Percentiles rank a stretch among this genome's conserved stretches.
Conservation (phyloP, 2,113 vertebrate species). For the Desmodus rotundus region DNA sequence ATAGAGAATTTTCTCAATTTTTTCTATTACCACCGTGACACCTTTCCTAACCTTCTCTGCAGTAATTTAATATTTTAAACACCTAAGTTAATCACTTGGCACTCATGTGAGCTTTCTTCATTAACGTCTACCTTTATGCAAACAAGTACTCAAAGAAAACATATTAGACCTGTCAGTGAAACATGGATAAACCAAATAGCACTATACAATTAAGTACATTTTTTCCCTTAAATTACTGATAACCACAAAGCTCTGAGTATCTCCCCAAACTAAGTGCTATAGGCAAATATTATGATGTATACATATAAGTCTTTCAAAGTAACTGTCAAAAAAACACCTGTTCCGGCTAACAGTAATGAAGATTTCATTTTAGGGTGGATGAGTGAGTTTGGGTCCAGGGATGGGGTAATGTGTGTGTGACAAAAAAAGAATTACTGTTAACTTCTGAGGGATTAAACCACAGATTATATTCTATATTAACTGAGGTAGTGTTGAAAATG, state of each 20-base stretch:
- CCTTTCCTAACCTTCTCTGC: conserved; percentile 67
- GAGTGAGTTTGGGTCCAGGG: background rate
- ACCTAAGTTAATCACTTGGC: conserved; percentile 71
- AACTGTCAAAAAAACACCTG: conserved; percentile 55
- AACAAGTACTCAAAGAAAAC: conserved; percentile 62
- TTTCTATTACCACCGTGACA: conserved; percentile 63
- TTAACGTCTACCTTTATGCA: conserved; percentile 62
- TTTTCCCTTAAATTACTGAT: conserved; percentile 60
- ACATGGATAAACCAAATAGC: conserved; percentile 54
- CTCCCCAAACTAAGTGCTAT: conserved; percentile 76
- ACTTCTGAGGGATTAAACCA: conserved; percentile 74
- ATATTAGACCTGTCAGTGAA: conserved; percentile 50
- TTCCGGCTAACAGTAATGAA: conserved; percentile 56
- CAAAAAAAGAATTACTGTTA: conserved; percentile 62
- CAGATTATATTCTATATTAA: conserved; percentile 79
- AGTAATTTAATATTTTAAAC: conserved; percentile 65
- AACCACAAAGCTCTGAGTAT: conserved; percentile 62
- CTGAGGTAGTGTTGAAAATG: conserved; percentile 85
- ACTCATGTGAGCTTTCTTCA: conserved; percentile 59
- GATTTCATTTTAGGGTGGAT: conserved; percentile 64
- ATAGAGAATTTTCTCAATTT: conserved; percentile 68
- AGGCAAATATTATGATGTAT: conserved; percentile 66
- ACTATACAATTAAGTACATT: conserved; percentile 39
- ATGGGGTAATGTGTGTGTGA: background rate
- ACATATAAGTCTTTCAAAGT: conserved; percentile 69